A percentile compares a stretch with the other conserved stretches of the same genome.
Evolutionary conservation across 2,113 vertebrate genomes (phyloP).

Genomic region (Protomyctophum bolini): DNA sequence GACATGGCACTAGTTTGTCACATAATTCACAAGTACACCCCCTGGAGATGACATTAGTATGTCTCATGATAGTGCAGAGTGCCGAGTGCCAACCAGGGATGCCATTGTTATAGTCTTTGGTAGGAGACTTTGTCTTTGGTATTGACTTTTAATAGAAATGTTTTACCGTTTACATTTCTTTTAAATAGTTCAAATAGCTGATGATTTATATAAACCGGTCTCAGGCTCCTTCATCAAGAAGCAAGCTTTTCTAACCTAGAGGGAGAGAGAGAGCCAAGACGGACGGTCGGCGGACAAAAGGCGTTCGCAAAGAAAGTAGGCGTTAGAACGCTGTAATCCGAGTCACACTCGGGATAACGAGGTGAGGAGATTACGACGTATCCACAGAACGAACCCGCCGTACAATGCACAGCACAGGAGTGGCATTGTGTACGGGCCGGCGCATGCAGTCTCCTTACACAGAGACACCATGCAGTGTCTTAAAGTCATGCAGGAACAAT

Average conservation of each 20-base stretch:
- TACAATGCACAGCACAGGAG: constrained; percentile 12
- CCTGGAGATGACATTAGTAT: too few relatives aligned
- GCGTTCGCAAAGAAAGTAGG: not conserved
- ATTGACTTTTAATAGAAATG: not conserved
- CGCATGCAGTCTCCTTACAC: constrained; percentile 24
- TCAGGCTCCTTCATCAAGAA: not conserved
- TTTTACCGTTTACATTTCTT: too few relatives aligned
- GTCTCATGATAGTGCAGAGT: too few relatives aligned
- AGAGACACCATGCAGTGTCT: constrained; percentile 27
- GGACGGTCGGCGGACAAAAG: constrained; percentile 18
- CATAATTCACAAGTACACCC: too few relatives aligned
- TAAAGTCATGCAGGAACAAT: constrained; percentile 46
- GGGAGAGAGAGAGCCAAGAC: constrained; percentile 14
- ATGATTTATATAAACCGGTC: too few relatives aligned
- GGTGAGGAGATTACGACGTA: constrained; percentile 35
- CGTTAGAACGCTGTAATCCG: constrained; percentile 35
- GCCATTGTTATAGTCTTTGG: not conserved
- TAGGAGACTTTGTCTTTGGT: not conserved
- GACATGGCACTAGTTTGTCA: too few relatives aligned
- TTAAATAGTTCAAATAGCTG: not conserved
- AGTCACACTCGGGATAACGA: constrained; percentile 4
- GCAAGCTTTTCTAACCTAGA: not conserved
- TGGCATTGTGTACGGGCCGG: constrained; percentile 18
- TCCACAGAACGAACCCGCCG: not conserved
- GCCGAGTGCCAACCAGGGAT: too few relatives aligned